Base-by-base conservation (phyloP, 2,797 vertebrate genomes). In the Sebastiscus albofasciatus region DNA sequence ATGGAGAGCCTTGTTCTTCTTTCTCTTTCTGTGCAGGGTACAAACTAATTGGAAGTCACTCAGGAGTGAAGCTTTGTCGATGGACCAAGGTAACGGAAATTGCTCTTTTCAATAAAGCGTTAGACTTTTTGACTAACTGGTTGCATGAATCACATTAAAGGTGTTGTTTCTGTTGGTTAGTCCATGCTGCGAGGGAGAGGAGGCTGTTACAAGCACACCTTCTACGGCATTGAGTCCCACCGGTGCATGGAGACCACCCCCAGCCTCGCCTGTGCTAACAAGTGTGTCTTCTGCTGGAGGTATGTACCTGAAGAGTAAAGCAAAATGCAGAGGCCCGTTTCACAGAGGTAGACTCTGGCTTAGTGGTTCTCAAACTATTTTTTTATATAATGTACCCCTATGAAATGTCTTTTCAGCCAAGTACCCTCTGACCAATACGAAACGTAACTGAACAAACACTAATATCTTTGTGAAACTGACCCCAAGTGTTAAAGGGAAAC, bases 271-370 rank as follows among this genome's bases (percentile, higher is more conserved):
- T 99, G 98, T 24, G 97, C 98, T 2, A 99, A 99, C 93, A 99
- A 99, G 82, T 99, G 98, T 14, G 96, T 99, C 81, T 99, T 99
- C 93, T 99, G 98, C 89, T 99, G 98, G 98, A 97, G 98, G 98
- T 99, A 84, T 4, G 90, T 72, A 18, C 26, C 70, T 27, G n/a
- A 24, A 62, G 12, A 22, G 2, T 16, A 22, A 58, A 67, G 18
- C 29, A 26, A 2, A 14, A 13, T 42, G 16, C 2, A 18, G 13
- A 11, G 4, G 11, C 16, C 31, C 3, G 24, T 31, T 54, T 60
- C 14, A 54, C 29, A 75, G 24, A 49, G 18, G 12, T n/a, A 39
- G 31, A 52, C 42, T 26, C 49, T 5, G 29, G 1, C 61, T 10
- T 20, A 16, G n/a, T 54, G 49, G 49, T 54, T 54, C 59, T 52